These are phyloP conservation scores for Whitmania pigra DNA, from an alignment of 1,140 invertebrate species.

Conservation along the genomic window DNA sequence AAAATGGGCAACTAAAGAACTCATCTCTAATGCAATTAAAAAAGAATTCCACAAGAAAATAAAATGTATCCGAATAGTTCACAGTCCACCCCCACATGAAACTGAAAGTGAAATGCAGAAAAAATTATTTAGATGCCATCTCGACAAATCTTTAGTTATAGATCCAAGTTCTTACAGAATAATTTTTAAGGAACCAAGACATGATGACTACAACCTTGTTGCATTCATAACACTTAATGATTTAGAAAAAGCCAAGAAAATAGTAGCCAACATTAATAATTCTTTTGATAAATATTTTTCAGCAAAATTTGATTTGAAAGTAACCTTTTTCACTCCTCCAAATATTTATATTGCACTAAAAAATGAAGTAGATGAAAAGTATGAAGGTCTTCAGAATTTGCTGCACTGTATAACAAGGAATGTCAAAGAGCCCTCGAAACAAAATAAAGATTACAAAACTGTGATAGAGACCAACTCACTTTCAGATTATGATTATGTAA, in stretches of 20 bases:
- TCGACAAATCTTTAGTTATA: background rate
- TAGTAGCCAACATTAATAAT: background rate
- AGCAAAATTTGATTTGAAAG: background rate
- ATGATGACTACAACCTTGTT: background rate
- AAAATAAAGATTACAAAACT: background rate
- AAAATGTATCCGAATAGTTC: background rate
- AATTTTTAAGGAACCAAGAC: background rate
- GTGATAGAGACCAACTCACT: background rate
- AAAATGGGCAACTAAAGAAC: background rate
- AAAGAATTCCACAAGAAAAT: background rate
- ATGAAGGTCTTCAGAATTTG: background rate
- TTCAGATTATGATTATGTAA: background rate
- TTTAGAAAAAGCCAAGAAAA: background rate
- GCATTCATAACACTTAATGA: background rate
- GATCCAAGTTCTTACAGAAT: background rate
- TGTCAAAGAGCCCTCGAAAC: background rate
- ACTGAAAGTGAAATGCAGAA: background rate
- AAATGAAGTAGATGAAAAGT: background rate
- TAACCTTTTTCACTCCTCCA: background rate
- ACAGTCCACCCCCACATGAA: too few species aligned
- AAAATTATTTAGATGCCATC: background rate
- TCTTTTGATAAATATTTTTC: background rate
- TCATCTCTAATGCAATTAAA: background rate
- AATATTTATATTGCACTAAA: background rate
- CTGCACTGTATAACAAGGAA: background rate